A percentile compares a stretch with the other conserved stretches of the same genome.
phyloP scores from a whole-genome alignment of 2,888 invertebrate species.

The Steinernema hermaphroditum region DNA sequence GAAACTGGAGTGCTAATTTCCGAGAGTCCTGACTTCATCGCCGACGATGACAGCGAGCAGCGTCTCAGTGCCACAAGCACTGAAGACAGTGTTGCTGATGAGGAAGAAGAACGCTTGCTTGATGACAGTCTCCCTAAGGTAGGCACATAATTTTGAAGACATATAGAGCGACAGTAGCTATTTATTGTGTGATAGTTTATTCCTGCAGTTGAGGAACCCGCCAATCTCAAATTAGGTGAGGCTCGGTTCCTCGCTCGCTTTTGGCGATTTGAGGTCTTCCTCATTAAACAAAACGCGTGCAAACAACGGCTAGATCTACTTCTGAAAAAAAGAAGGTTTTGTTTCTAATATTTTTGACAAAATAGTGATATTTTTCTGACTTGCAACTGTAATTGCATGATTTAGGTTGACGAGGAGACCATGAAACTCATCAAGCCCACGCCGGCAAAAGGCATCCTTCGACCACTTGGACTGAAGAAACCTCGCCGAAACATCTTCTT shows the following conservation, averaged over 20 bases:
- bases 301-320: too few relatives aligned
- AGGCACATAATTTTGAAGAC: not conserved
- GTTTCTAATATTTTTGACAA: too few relatives aligned
- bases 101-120: not conserved
- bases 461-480: slow-evolving; percentile 45
- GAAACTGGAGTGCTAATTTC: slow-evolving; percentile 11
- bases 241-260: too few relatives aligned
- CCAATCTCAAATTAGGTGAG: too few relatives aligned
- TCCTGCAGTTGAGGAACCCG: too few relatives aligned
- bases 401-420: slow-evolving; percentile 34
- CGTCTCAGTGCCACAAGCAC: slow-evolving; percentile 19
- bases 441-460: slow-evolving; percentile 56
- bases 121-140: slow-evolving; percentile 25
- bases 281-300: too few relatives aligned
- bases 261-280: too few relatives aligned
- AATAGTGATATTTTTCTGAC: too few relatives aligned
- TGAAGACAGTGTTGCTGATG: slow-evolving; percentile 24
- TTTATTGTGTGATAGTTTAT: too few relatives aligned
- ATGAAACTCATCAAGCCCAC: not conserved
- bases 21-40: slow-evolving; percentile 14
- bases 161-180: too few relatives aligned
- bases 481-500: slow-evolving; percentile 81
- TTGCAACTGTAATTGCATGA: too few relatives aligned
- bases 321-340: too few relatives aligned
- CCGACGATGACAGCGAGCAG: slow-evolving; percentile 15